Conservation (phyloP, 2,113 vertebrate genomes). For the Ceratotherium simum region DNA sequence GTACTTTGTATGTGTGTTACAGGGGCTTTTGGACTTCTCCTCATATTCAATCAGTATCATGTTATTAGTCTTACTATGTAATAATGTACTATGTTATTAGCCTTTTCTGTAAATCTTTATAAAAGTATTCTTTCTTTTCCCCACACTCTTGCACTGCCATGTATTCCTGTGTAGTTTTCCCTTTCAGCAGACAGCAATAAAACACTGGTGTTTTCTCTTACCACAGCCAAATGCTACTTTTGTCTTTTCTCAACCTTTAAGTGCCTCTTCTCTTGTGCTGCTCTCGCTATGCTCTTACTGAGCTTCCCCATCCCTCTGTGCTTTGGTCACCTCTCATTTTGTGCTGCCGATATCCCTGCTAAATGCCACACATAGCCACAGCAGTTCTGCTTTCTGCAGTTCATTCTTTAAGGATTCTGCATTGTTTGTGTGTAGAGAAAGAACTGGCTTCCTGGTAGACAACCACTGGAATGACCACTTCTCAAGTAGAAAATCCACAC, state of each 20-base stretch:
- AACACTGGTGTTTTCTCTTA: background rate
- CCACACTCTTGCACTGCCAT: background rate
- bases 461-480: background rate
- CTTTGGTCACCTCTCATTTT: background rate
- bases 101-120: background rate
- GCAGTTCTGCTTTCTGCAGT: background rate
- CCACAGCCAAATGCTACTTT: background rate
- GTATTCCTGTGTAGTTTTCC: background rate
- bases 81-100: background rate
- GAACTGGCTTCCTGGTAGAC: background rate
- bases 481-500: background rate
- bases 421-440: background rate
- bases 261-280: background rate
- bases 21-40: background rate
- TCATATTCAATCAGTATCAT: background rate
- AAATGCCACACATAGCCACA: background rate
- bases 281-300: background rate
- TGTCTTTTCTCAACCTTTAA: background rate
- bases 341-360: background rate
- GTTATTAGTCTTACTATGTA: background rate
- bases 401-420: constrained; percentile 5
- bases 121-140: background rate
- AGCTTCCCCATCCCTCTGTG: background rate
- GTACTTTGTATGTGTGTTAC: background rate
- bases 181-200: background rate